phyloP scores from a whole-genome alignment of 2,888 invertebrate species.

The Meliscaeva auricollis region DNA sequence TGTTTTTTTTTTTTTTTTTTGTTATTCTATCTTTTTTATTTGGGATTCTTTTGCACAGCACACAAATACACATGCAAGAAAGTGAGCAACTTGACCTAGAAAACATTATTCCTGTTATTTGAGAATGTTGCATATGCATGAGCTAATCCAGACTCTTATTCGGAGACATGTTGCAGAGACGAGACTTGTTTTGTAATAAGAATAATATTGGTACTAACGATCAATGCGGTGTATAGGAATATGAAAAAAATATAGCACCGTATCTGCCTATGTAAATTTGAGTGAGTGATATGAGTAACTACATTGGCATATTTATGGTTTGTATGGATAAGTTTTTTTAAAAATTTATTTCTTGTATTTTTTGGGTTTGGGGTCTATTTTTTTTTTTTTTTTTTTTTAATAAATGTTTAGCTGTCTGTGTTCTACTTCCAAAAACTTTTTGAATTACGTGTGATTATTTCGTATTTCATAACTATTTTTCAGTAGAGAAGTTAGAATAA shows the following conservation, averaged over 20 bases:
- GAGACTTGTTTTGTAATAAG: conserved; percentile 34
- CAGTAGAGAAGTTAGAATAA: no score
- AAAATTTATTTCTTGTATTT: conserved; percentile 10
- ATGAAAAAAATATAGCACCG: not conserved
- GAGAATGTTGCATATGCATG: conserved; percentile 71
- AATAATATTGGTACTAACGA: not conserved
- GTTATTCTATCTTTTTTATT: not conserved
- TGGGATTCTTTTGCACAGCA: conserved; percentile 38
- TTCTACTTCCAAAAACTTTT: no score
- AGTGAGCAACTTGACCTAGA: conserved; percentile 83
- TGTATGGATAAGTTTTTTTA: conserved; percentile 52
- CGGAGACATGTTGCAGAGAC: conserved; percentile 62
- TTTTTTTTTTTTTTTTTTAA: not conserved
- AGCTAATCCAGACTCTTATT: conserved; percentile 39
- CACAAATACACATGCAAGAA: conserved; percentile 38
- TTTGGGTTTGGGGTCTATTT: not conserved
- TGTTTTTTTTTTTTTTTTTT: conserved; percentile 12
- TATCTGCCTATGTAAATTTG: not conserved
- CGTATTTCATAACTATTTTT: no score
- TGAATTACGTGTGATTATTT: no score
- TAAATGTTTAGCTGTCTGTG: no score
- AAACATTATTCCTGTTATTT: conserved; percentile 83
- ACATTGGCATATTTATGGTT: conserved; percentile 66
- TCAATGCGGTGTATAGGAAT: not conserved
- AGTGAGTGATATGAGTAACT: not conserved